Base-by-base conservation (phyloP, 2,888 invertebrate species). In the Atethmia centrago region DNA sequence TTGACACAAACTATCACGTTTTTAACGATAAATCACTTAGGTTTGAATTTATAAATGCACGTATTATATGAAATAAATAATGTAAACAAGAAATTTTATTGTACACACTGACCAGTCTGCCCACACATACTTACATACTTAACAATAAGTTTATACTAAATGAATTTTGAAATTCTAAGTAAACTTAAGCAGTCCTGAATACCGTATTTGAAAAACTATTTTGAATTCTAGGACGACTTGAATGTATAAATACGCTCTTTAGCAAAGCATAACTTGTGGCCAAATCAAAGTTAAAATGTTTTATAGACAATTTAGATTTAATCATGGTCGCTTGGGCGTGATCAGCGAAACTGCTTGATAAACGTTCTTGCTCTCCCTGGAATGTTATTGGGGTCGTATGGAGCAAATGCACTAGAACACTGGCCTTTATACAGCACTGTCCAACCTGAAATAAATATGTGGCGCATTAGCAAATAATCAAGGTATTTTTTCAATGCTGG, bases 371-470 rank as follows among this genome's bases (percentile, higher is more conserved):
- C n/a, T 31, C 31, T 64, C 3, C 3, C 5, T 5, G 1, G n/a
- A 16, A 3, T 3, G 7, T 19, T 0, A 31, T 31, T 10, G 7
- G n/a, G 16, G 10, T 64, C n/a, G n/a, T 49, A 49, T n/a, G 1
- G 7, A 49, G 1, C 16, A 45, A 10, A 70, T 12, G 16, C 25
- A 21, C 0, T 8, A 4, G 1, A 8, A 21, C 71, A 71, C 25
- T 14, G 10, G 16, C 71, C 71, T 71, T 8, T 21, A 36, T 71
- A 71, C 55, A 36, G 0, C 45, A 45, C 2, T 12, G 0, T 12
- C 71, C 71, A 71, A 36, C 1, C 71, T 71, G 45, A 21, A 71
- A 71, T 28, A 25, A 25, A 40, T 4, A 28, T 16, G 10, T 21
- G 21, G 9, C 3, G 7, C 31, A 31, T 67, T 21, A 40, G 16